Percentiles rank a stretch among this genome's conserved stretches.
Evolutionary conservation across 1,140 invertebrate species (phyloP).

Genomic region (Mya arenaria): DNA sequence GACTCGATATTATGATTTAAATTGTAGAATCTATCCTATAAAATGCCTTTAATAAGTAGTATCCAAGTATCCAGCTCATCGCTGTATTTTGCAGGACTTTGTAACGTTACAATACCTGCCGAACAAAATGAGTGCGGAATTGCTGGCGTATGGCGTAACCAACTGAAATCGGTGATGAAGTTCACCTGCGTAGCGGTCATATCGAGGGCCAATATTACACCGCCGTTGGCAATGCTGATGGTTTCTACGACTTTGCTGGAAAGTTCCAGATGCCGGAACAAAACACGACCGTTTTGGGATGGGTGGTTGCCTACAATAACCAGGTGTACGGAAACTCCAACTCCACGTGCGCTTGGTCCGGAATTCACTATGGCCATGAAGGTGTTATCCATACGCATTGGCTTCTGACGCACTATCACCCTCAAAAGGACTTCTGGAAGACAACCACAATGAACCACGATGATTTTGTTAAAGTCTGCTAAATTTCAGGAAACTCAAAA

Average conservation of each 20-base stretch:
- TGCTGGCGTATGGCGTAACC: not conserved
- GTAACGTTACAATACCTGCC: too few relatives aligned
- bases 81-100: too few relatives aligned
- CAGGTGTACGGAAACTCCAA: not conserved
- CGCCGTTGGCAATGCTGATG: not conserved
- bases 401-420: not conserved
- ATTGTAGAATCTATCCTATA: too few relatives aligned
- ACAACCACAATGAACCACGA: constrained; percentile 18
- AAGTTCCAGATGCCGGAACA: not conserved
- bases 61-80: too few relatives aligned
- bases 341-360: constrained; percentile 9
- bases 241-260: not conserved
- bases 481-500: too few relatives aligned
- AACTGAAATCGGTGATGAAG: not conserved
- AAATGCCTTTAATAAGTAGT: too few relatives aligned
- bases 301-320: constrained; percentile 2
- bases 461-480: not conserved
- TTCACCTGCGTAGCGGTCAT: not conserved
- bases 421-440: not conserved
- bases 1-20: too few relatives aligned
- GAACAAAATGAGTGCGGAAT: constrained; percentile 17
- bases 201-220: not conserved
- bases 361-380: not conserved
- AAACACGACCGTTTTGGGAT: not conserved
- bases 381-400: not conserved